A percentile compares a stretch with the other conserved stretches of the same genome.
phyloP scores from a whole-genome alignment of 2,888 invertebrate species.

The Cheilosia vernalis region DNA sequence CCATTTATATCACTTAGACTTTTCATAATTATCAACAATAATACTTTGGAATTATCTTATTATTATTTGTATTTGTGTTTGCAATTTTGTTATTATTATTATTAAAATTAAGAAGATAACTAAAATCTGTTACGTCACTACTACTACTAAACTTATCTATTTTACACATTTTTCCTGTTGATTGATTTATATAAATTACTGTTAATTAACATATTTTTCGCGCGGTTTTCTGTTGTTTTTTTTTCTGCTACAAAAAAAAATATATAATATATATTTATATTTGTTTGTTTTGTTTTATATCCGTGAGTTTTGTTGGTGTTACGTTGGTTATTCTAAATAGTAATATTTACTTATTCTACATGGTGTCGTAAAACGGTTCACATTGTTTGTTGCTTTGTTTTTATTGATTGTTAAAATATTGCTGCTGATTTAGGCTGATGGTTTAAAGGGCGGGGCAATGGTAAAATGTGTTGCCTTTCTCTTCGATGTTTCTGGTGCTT shows the following conservation, averaged over 20 bases:
- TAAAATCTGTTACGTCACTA: constrained; percentile 59
- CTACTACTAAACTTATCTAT: constrained; percentile 56
- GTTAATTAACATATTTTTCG: constrained; percentile 61
- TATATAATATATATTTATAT: constrained; percentile 32
- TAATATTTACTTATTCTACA: constrained; percentile 47
- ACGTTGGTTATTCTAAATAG: constrained; percentile 31
- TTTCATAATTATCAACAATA: constrained; percentile 77
- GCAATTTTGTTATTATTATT: constrained; percentile 50
- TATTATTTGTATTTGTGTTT: constrained; percentile 74
- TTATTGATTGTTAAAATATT: constrained; percentile 61
- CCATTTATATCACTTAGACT: constrained; percentile 82
- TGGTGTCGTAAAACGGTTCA: constrained; percentile 39
- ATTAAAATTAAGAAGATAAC: constrained; percentile 51
- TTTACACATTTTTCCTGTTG: constrained; percentile 69
- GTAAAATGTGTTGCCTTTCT: constrained; percentile 50
- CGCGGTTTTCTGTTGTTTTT: constrained; percentile 25
- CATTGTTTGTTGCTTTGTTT: constrained; percentile 40
- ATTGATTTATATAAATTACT: constrained; percentile 59
- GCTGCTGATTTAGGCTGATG: constrained; percentile 48
- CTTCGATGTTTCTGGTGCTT: constrained; percentile 46
- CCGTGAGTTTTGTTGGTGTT: constrained; percentile 51
- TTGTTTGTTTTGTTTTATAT: constrained; percentile 5
- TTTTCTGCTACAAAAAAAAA: constrained; percentile 34
- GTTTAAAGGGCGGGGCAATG: constrained; percentile 45
- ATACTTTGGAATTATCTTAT: constrained; percentile 69